Base-by-base conservation (phyloP, 2,888 invertebrate genomes). In the Strigamia crassipes region DNA sequence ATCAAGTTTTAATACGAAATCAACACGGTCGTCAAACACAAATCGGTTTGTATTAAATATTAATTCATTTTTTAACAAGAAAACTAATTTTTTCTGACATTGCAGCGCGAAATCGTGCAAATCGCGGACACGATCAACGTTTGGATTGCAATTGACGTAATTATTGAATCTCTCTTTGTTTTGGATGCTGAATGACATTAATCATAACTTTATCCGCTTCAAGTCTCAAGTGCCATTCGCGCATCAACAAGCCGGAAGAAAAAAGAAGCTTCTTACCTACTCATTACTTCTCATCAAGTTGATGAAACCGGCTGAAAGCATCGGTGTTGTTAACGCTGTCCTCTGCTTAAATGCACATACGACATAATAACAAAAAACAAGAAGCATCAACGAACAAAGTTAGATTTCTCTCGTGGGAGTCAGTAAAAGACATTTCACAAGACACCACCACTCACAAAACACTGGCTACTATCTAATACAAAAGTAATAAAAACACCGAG, bases 271-370 rank as follows among this genome's bases (percentile, higher is more conserved):
- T 56, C 56, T 56, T 56, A 56, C 56, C 18, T 18, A 18, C 56
- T 56, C 56, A 56, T 56, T 56, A 56, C 56, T 56, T 56, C 56
- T 56, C 56, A 56, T 56, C 56, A 56, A 15, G 56, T 56, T 56
- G 56, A 56, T 56, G 56, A 56, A 56, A 18, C 18, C 6, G n/a
- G 21, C 56, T 56, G 56, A 56, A 56, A 56, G 56, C 56, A 56
- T 56, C 56, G 18, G 56, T 18, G 56, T 56, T 56, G 56, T 56
- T 56, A 56, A 56, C 56, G 56, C 56, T 56, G 56, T 18, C 56
- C 56, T 56, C 56, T 56, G 56, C 56, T 56, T 56, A 56, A 56
- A 56, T 56, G 56, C 56, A 56, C 56, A 56, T 18, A 56, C 18
- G 56, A 56, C 56, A 56, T 56, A 56, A 56, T 56, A 56, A 56